phyloP scores from a whole-genome alignment of 1,140 invertebrate genomes.

The Procambarus virginalis region DNA sequence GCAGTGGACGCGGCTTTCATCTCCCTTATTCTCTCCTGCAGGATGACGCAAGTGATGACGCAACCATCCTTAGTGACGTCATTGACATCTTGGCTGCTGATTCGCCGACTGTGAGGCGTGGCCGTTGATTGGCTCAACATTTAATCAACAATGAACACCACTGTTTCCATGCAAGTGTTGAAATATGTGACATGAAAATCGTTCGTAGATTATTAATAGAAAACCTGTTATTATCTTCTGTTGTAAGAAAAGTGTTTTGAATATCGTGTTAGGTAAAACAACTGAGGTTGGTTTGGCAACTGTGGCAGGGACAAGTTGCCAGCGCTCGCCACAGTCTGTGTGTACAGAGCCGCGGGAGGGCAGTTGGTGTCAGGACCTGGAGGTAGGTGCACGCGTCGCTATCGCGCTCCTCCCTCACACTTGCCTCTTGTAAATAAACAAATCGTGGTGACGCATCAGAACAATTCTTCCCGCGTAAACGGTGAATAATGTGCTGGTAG shows the following conservation, averaged over 20 bases:
- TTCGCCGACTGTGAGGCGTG: slow-evolving; percentile 17
- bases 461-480: not conserved
- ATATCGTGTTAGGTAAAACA: not conserved
- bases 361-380: not conserved
- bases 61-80: not conserved
- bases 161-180: not conserved
- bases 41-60: slow-evolving; percentile 33
- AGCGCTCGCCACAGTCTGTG: not conserved
- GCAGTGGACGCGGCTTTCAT: not conserved
- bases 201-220: not conserved
- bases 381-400: not conserved
- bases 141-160: not conserved
- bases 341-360: not conserved
- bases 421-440: not conserved
- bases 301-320: not conserved
- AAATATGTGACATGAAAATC: not conserved
- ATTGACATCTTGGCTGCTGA: not conserved
- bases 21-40: slow-evolving; percentile 1
- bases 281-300: not conserved
- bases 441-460: not conserved
- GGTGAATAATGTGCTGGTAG: not conserved
- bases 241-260: not conserved
- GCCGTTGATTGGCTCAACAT: slow-evolving; percentile 7
- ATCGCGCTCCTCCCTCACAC: not conserved
- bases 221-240: not conserved